Percentiles rank a stretch among this genome's conserved stretches.
Evolutionary conservation across 1,140 invertebrate species (phyloP).

Genomic region (Drosophila ananassae): DNA sequence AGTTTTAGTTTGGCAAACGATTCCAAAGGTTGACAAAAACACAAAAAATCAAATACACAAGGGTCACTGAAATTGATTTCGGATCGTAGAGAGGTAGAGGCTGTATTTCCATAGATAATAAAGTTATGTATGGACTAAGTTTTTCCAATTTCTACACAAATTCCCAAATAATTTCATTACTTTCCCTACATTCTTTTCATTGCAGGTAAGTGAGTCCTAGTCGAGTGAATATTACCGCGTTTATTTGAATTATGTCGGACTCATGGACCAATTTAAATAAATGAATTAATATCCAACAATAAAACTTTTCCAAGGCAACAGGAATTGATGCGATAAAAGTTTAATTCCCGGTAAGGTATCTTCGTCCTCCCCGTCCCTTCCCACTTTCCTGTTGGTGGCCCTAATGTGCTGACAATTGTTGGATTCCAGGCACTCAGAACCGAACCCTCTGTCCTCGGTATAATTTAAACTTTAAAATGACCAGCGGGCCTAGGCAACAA

Average conservation of each 20-base stretch:
- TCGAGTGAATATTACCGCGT: conserved; percentile 14
- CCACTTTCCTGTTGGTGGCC: conserved; percentile 21
- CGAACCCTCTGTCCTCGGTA: conserved; percentile 21
- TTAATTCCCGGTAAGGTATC: conserved; percentile 40
- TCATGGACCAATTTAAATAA: conserved; percentile 66
- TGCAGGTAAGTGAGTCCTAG: conserved; percentile 62
- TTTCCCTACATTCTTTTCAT: conserved; percentile 15
- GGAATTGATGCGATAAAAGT: conserved; percentile 58
- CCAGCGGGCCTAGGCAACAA: conserved; percentile 59
- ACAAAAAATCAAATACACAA: too few relatives aligned
- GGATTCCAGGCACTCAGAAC: conserved; percentile 59
- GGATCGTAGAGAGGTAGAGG: too few relatives aligned
- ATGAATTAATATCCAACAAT: conserved; percentile 70
- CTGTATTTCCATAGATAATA: too few relatives aligned
- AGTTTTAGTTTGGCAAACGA: neutral
- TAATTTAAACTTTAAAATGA: conserved; percentile 80
- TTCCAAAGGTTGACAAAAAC: too few relatives aligned
- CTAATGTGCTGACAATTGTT: conserved; percentile 78
- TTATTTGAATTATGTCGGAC: conserved; percentile 52
- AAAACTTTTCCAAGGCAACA: conserved; percentile 62
- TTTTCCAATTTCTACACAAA: neutral
- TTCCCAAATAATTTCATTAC: conserved; percentile 4
- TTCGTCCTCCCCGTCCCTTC: neutral
- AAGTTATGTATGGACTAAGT: too few relatives aligned
- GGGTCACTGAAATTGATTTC: too few relatives aligned